phyloP scores from a whole-genome alignment of 2,797 vertebrate genomes.

The Leptatherina wallacei region DNA sequence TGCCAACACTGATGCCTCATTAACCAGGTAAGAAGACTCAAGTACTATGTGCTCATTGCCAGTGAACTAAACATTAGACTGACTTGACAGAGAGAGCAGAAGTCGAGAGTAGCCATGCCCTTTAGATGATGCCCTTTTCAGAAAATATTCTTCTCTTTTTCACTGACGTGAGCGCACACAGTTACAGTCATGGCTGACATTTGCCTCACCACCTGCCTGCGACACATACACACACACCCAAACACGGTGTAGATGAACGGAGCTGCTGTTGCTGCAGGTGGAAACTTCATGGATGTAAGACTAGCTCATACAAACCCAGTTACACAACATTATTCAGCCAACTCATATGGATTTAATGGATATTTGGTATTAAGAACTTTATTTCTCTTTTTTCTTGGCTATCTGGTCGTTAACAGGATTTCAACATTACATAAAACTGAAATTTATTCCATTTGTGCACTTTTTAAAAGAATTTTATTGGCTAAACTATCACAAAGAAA shows the following conservation, averaged over 20 bases:
- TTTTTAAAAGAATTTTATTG: no score
- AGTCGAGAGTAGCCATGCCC: constrained; percentile 34
- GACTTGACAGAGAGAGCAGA: constrained; percentile 2
- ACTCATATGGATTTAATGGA: no score
- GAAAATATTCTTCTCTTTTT: constrained; percentile 30
- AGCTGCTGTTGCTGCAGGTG: background rate
- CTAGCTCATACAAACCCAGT: background rate
- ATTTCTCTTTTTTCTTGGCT: no score
- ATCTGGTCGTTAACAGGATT: no score
- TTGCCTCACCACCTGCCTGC: constrained; percentile 46
- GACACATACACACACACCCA: constrained; percentile 8
- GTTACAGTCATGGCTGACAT: constrained; percentile 46
- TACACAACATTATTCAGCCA: no score
- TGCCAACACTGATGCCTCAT: no score
- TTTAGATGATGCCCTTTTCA: constrained; percentile 67
- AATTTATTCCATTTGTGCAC: no score
- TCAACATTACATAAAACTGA: no score
- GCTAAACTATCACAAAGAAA: no score
- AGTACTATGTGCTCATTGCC: no score
- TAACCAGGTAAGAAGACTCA: no score
- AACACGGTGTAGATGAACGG: background rate
- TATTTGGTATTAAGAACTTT: no score
- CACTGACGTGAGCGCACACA: constrained; percentile 36
- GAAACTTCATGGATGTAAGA: background rate
- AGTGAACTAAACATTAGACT: background rate